Percentiles rank a stretch among this genome's conserved stretches.
Conservation (phyloP, 2,113 vertebrate species). For the Catharus minimus region DNA sequence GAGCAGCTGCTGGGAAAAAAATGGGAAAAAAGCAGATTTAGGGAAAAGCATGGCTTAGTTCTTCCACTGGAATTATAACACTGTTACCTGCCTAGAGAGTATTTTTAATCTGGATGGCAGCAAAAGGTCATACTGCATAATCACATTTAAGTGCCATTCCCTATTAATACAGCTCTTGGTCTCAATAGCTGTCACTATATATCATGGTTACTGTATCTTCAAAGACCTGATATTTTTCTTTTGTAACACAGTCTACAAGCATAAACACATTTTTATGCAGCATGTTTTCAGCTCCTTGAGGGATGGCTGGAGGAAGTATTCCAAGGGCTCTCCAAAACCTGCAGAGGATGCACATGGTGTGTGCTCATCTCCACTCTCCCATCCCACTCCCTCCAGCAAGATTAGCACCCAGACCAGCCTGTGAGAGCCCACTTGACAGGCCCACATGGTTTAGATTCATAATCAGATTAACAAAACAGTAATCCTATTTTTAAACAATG, state of each 20-base stretch:
- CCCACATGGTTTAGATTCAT: background rate
- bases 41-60: background rate
- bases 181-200: background rate
- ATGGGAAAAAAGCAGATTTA: background rate
- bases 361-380: background rate
- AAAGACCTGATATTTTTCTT: background rate
- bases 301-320: background rate
- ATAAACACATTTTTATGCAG: background rate
- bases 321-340: too few species aligned
- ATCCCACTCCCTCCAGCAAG: background rate
- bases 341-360: background rate
- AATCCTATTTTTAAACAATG: background rate
- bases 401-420: background rate
- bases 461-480: conserved; percentile 9
- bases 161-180: background rate
- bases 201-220: background rate
- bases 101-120: background rate
- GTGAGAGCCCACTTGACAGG: background rate
- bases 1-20: background rate
- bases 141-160: background rate
- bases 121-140: background rate
- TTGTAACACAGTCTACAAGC: background rate
- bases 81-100: background rate
- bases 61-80: background rate
- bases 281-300: background rate